Evolutionary conservation across 2,113 vertebrate genomes (phyloP).

Genomic region (Ardeotis arabs): DNA sequence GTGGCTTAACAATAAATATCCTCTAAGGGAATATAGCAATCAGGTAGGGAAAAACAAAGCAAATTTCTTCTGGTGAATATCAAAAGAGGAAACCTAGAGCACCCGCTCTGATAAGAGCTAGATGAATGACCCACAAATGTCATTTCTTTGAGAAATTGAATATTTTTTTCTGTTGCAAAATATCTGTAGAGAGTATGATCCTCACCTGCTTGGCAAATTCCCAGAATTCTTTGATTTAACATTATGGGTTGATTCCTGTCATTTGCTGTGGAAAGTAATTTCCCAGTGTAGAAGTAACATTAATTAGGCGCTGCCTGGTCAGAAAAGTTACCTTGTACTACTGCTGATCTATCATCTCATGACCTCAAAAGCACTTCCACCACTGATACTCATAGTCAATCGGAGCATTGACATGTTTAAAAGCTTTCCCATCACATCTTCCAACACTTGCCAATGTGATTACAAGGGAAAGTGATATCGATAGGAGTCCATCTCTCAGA

Average conservation of each 20-base stretch:
- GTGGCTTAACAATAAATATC: constrained; percentile 61
- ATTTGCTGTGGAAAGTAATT: background rate
- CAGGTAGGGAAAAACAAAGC: constrained; percentile 45
- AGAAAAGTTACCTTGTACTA: background rate
- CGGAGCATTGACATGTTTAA: background rate
- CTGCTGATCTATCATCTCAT: background rate
- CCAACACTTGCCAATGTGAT: background rate
- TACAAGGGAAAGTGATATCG: background rate
- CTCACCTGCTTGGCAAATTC: background rate
- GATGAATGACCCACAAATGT: constrained; percentile 11
- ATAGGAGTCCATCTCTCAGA: background rate
- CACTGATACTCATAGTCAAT: background rate
- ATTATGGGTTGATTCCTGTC: constrained; percentile 22
- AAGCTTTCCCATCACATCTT: background rate
- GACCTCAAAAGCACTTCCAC: background rate
- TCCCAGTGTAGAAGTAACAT: background rate
- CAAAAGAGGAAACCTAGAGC: constrained; percentile 13
- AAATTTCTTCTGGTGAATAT: background rate
- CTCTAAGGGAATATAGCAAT: constrained; percentile 42
- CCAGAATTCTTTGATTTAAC: background rate
- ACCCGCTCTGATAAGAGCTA: background rate
- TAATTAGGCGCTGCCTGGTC: constrained; percentile 11
- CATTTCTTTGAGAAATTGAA: background rate
- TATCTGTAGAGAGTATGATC: background rate
- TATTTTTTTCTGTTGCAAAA: background rate